Evolutionary conservation across 2,113 vertebrate genomes (phyloP).

Genomic region (Corvus moneduloides): DNA sequence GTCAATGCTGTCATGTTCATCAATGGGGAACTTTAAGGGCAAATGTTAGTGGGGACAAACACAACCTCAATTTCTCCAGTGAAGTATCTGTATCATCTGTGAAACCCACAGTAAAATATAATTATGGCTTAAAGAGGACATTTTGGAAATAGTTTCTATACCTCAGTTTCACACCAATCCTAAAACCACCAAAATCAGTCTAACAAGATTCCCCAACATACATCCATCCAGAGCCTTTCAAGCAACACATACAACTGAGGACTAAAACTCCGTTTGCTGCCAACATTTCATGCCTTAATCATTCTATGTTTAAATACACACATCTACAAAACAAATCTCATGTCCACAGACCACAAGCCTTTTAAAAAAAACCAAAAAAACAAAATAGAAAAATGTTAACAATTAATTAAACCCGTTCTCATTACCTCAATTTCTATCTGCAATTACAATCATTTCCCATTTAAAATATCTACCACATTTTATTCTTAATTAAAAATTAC

Average conservation of each 20-base stretch:
- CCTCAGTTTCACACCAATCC: not conserved
- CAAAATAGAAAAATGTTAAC: constrained; percentile 46
- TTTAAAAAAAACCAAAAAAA: not conserved
- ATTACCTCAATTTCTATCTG: constrained; percentile 72
- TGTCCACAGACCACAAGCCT: not conserved
- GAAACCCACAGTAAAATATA: not conserved
- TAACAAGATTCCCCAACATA: not conserved
- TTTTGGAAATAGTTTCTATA: not conserved
- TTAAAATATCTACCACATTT: constrained; percentile 72
- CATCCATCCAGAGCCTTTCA: not conserved
- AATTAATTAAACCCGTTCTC: constrained; percentile 72
- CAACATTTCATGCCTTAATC: not conserved
- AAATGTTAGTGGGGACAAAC: not conserved
- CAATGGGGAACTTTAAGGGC: not conserved
- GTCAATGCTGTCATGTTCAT: not conserved
- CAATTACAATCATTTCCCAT: constrained; percentile 79
- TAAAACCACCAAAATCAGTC: not conserved
- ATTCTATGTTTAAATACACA: not conserved
- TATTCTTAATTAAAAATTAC: constrained; percentile 78
- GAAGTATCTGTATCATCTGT: not conserved
- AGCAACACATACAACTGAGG: not conserved
- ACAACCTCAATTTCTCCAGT: not conserved
- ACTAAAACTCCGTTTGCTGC: not conserved
- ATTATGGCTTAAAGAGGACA: not conserved
- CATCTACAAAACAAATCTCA: not conserved